Evolutionary conservation across 2,113 vertebrate genomes (phyloP), one percentile per base, ranked within the genome.

Genomic region (Elgaria multicarinata): DNA sequence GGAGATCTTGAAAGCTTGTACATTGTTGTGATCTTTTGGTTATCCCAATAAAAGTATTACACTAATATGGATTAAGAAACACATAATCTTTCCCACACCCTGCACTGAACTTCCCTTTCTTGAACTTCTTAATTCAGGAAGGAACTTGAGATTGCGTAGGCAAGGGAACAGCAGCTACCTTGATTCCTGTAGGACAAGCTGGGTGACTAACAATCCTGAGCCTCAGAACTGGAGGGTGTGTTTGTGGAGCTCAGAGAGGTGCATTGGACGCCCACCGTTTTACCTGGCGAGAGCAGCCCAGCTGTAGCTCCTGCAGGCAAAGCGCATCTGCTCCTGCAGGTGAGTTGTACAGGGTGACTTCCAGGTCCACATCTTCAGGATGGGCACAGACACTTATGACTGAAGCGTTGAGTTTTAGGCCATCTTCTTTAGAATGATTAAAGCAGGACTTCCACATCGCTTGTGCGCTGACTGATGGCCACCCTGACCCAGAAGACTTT

Each of bases 91-190:
- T 76, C 81, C 55, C 80, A 64, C 72, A 62, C 81, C 87, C 71
- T 66, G 42, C 24, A 7, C 33, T 67, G 24, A 83, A 84, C 55
- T 77, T 89, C 42, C 5, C 18, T 50, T 84, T 76, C 46, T 72
- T 84, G 71, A 76, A 89, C 71, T 50, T 89, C 13, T 86, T 75
- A 31, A 28, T 39, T 83, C 71, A 77, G 44, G 39, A 87, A 46
- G 55, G 58, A 76, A 77, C 44, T 33, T 20, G 72, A 31, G 71
- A 84, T 76, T 36, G 31, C 28, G 16, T 13, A 22, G 44, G 42
- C 55, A 31, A 77, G 72, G 50, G 69, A 20, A 58, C 28, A 72
- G 39, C 33, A 26, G 7, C 55, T 26, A 64, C 71, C 58, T 67
- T 50, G 33, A 33, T 77, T 89, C 44, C 88, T 66, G 36, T 44